These are phyloP conservation scores for Calonectris borealis DNA, from an alignment of 2,113 vertebrate species.

Conservation along the genomic window DNA sequence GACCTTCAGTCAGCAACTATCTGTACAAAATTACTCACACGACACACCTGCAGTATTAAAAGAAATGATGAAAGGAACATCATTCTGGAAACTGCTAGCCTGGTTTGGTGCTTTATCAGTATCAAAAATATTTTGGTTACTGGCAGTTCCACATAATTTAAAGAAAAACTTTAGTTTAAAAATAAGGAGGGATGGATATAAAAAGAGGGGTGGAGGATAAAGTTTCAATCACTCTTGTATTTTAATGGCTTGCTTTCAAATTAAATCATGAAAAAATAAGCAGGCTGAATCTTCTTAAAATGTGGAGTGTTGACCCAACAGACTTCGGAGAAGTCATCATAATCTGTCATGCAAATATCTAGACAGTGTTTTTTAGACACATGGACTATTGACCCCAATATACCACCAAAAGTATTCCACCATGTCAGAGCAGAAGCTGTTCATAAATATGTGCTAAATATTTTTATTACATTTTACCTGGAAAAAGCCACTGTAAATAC, in stretches of 20 bases:
- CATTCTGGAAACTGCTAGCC: conserved; percentile 3
- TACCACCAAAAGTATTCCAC: not conserved
- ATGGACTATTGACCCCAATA: not conserved
- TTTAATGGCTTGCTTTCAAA: not conserved
- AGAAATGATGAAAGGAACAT: not conserved
- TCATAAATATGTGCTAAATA: not conserved
- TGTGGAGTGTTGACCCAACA: not conserved
- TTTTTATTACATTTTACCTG: not conserved
- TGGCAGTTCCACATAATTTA: not conserved
- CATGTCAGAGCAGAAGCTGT: not conserved
- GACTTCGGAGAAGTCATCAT: not conserved
- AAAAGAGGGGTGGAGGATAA: not conserved
- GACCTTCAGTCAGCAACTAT: not conserved
- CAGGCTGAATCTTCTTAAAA: not conserved
- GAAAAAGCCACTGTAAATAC: not conserved
- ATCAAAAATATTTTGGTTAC: not conserved
- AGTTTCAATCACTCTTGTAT: not conserved
- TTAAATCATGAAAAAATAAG: not conserved
- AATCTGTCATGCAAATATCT: not conserved
- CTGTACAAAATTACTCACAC: not conserved
- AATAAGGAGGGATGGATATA: not conserved
- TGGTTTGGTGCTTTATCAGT: not conserved
- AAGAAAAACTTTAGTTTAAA: not conserved
- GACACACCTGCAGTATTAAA: not conserved
- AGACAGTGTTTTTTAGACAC: not conserved